Evolutionary conservation across 2,797 vertebrate species (phyloP).

Genomic region (Crenuchus spilurus): DNA sequence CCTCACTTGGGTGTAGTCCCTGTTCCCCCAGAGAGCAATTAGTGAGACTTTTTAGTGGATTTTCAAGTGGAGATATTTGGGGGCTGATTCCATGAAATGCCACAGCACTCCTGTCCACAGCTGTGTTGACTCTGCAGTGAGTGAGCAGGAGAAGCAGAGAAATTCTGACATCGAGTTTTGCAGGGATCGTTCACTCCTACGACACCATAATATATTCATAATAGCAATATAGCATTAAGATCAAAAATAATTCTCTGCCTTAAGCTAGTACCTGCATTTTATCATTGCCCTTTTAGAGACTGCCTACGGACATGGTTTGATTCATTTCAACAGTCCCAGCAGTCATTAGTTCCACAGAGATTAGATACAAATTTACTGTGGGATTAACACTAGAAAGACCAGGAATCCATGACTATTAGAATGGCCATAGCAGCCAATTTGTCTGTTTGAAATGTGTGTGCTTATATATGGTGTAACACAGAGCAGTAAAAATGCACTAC

Average conservation of each 20-base stretch:
- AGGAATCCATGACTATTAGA: no score
- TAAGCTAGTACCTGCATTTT: background rate
- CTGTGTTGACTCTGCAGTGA: background rate
- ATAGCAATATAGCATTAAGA: background rate
- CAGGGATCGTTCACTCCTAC: background rate
- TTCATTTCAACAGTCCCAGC: background rate
- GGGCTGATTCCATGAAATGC: slow-evolving; percentile 7
- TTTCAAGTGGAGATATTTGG: slow-evolving; percentile 31
- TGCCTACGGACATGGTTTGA: background rate
- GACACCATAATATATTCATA: background rate
- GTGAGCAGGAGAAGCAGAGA: background rate
- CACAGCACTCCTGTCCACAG: slow-evolving; percentile 3
- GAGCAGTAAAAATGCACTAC: no score
- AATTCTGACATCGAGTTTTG: background rate
- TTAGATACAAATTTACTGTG: background rate
- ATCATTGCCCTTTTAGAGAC: background rate
- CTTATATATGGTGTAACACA: no score
- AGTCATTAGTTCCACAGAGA: slow-evolving; percentile 6
- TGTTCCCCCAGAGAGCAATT: slow-evolving; percentile 48
- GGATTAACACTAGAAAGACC: no score
- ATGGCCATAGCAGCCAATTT: no score
- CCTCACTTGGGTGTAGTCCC: slow-evolving; percentile 6
- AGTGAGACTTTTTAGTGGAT: slow-evolving; percentile 30
- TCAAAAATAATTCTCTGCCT: background rate
- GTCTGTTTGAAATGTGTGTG: no score